A percentile compares a stretch with the other conserved stretches of the same genome.
Conservation (phyloP, 2,888 invertebrate genomes). For the Clivina fossor region DNA sequence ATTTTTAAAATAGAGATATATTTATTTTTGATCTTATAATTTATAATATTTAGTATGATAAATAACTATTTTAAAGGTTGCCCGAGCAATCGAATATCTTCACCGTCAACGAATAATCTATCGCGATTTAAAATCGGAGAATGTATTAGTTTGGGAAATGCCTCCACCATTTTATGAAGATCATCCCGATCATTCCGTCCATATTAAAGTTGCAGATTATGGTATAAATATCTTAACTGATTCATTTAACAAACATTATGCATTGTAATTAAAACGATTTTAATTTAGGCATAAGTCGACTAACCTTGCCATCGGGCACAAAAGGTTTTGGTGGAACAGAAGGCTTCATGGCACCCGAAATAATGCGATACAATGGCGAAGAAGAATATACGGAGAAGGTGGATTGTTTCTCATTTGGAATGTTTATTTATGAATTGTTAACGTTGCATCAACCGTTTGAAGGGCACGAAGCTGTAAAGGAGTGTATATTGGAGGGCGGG, state of each 20-base stretch:
- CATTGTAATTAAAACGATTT: constrained; percentile 11
- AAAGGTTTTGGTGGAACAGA: constrained; percentile 99
- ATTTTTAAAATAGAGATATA: no score
- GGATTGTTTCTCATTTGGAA: constrained; percentile 98
- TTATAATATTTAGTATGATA: no score
- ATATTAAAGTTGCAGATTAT: constrained; percentile 96
- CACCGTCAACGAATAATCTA: constrained; percentile 94
- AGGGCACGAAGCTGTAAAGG: constrained; percentile 95
- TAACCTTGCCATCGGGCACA: constrained; percentile 85
- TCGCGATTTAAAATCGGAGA: constrained; percentile 91
- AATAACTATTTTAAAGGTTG: constrained; percentile 85
- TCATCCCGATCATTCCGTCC: constrained; percentile 69
- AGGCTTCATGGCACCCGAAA: constrained; percentile 99
- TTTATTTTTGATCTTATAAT: no score
- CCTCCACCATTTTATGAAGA: constrained; percentile 77
- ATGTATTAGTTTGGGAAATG: constrained; percentile 97
- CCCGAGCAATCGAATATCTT: constrained; percentile 92
- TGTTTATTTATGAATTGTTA: constrained; percentile 95
- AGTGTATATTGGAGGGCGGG: constrained; percentile 93
- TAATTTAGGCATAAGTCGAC: constrained; percentile 74
- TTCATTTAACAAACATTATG: not conserved
- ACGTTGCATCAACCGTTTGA: constrained; percentile 94
- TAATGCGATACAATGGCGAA: constrained; percentile 96
- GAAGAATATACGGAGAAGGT: constrained; percentile 99
- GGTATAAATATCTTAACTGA: constrained; percentile 56